Evolutionary conservation across 2,113 vertebrate species (phyloP).

Genomic region (Polyodon spathula): DNA sequence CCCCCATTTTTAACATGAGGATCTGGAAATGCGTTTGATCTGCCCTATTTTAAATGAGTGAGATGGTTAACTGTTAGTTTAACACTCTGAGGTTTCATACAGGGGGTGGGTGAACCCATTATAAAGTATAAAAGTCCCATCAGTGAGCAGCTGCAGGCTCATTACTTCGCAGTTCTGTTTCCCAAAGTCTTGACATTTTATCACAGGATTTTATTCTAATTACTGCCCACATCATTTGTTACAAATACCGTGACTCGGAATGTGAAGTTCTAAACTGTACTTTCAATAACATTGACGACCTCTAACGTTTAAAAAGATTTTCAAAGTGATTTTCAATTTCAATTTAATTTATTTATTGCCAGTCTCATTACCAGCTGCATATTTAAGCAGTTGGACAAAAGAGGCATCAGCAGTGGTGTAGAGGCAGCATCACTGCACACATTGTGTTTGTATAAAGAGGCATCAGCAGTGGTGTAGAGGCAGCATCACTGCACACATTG

Average conservation of each 20-base stretch:
- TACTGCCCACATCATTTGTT: conserved; percentile 66
- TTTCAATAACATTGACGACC: conserved; percentile 50
- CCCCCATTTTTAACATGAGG: conserved; percentile 66
- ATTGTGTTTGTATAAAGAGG: too few species aligned
- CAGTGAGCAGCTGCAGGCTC: conserved; percentile 69
- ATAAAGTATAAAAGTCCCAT: conserved; percentile 61
- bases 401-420: too few species aligned
- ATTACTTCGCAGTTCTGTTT: conserved; percentile 63
- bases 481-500: too few species aligned
- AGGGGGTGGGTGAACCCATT: conserved; percentile 53
- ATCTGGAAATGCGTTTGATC: conserved; percentile 70
- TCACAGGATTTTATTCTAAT: conserved; percentile 59
- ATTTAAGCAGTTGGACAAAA: too few species aligned
- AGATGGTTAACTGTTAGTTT: conserved; percentile 62
- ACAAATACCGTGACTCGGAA: conserved; percentile 33
- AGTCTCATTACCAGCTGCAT: too few species aligned
- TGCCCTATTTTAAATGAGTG: conserved; percentile 77
- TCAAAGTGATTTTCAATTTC: too few species aligned
- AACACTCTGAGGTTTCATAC: conserved; percentile 57
- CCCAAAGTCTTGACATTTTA: conserved; percentile 65
- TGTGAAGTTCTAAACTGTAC: too few species aligned
- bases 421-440: too few species aligned
- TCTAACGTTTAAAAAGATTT: too few species aligned
- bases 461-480: too few species aligned
- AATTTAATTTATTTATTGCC: too few species aligned